phyloP scores from a whole-genome alignment of 2,113 vertebrate species.

The Pelodiscus sinensis region DNA sequence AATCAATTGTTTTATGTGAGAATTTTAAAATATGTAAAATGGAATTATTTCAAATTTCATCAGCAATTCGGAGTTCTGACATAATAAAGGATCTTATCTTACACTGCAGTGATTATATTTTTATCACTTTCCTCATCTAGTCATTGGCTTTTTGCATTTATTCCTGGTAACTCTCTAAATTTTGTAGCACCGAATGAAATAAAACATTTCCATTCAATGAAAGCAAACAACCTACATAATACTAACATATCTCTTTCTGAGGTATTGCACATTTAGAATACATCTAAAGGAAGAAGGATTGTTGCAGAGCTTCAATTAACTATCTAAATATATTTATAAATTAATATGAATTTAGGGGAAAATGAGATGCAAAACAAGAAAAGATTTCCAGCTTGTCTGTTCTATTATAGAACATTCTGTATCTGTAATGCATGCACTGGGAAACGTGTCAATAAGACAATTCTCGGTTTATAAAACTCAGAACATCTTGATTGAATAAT shows the following conservation, averaged over 20 bases:
- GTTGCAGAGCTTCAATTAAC: constrained; percentile 16
- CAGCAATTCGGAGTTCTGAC: constrained; percentile 12
- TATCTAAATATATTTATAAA: constrained; percentile 53
- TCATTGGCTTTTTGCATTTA: constrained; percentile 43
- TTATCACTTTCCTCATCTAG: constrained; percentile 55
- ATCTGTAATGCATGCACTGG: neutral
- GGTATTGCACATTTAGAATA: constrained; percentile 16
- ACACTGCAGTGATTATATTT: constrained; percentile 34
- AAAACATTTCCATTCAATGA: neutral
- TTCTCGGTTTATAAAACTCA: neutral
- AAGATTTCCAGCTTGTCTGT: neutral
- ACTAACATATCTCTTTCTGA: neutral
- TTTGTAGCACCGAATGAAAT: constrained; percentile 15
- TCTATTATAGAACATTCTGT: neutral
- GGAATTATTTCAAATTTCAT: constrained; percentile 60
- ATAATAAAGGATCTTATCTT: constrained; percentile 17
- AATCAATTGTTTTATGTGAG: constrained; percentile 49
- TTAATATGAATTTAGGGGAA: neutral
- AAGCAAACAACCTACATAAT: neutral
- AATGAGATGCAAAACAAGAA: constrained; percentile 1
- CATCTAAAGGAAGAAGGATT: constrained; percentile 12
- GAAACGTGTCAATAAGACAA: neutral
- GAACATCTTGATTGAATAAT: constrained; percentile 27
- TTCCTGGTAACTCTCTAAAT: constrained; percentile 50
- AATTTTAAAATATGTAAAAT: constrained; percentile 59